Evolutionary conservation across 2,888 invertebrate species (phyloP).

Genomic region (Sepioteuthis lessoniana): DNA sequence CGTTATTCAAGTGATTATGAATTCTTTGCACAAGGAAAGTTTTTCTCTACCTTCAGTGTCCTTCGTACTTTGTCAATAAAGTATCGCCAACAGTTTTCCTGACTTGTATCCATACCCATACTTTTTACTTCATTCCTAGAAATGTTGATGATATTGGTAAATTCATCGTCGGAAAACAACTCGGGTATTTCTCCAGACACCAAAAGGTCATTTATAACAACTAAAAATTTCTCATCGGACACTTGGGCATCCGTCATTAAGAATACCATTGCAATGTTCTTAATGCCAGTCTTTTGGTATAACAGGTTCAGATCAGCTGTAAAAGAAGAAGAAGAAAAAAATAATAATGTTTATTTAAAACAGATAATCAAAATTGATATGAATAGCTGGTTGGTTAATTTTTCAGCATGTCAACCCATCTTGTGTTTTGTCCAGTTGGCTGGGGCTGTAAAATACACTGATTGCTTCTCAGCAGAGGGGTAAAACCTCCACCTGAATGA

Average conservation of each 20-base stretch:
- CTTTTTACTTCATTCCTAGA: constrained; percentile 80
- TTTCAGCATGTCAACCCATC: no score
- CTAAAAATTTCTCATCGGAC: constrained; percentile 94
- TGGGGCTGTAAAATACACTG: no score
- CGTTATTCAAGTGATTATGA: no score
- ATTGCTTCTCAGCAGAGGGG: no score
- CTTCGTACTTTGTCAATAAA: constrained; percentile 95
- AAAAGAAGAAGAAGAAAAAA: not conserved
- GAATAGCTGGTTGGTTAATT: no score
- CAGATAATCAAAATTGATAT: not conserved
- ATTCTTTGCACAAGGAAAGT: no score
- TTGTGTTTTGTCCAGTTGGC: no score
- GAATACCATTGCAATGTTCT: constrained; percentile 95
- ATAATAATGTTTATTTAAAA: not conserved
- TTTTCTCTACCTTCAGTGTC: constrained; percentile 76
- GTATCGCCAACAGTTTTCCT: constrained; percentile 98
- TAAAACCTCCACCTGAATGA: no score
- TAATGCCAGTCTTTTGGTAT: constrained; percentile 92
- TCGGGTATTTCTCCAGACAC: constrained; percentile 97
- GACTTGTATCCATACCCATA: constrained; percentile 90
- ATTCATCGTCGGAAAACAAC: constrained; percentile 94
- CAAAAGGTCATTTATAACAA: constrained; percentile 94
- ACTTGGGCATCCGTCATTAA: constrained; percentile 98
- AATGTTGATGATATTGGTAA: constrained; percentile 93
- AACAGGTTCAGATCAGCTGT: constrained; percentile 86